phyloP scores from a whole-genome alignment of 2,113 vertebrate species.

The Grallaria varia region DNA sequence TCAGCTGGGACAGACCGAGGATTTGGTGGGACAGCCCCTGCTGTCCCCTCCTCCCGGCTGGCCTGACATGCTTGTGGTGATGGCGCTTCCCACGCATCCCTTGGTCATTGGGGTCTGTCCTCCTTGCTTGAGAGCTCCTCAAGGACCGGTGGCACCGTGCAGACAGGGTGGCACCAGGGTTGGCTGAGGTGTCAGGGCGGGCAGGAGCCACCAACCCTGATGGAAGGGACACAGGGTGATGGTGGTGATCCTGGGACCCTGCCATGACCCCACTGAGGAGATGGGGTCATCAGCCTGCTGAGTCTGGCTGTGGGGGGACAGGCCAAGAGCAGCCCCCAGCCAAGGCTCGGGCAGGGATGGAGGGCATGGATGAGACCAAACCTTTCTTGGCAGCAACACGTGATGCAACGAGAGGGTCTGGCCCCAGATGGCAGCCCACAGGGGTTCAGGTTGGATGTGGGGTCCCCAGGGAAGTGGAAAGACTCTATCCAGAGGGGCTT shows the following conservation, averaged over 20 bases:
- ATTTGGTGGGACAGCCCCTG: background rate
- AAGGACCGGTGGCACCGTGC: accelerated
- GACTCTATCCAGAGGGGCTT: background rate
- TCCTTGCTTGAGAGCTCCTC: background rate
- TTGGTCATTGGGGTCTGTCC: background rate
- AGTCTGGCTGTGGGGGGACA: too few species aligned
- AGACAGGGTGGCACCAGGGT: accelerated
- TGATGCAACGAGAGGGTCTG: accelerated
- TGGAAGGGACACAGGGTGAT: background rate
- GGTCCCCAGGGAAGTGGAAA: background rate
- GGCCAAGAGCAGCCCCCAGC: background rate
- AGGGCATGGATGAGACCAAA: background rate
- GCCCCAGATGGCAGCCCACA: accelerated
- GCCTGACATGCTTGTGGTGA: background rate
- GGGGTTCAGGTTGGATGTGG: background rate
- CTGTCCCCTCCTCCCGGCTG: background rate
- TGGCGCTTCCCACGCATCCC: accelerated
- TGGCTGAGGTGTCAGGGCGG: accelerated
- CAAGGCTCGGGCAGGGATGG: accelerated
- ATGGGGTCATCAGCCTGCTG: background rate
- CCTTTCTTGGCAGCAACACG: background rate
- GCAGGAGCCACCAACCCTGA: background rate
- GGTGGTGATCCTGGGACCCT: background rate
- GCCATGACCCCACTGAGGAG: background rate
- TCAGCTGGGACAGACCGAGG: accelerated